Base-by-base conservation (phyloP, 2,888 invertebrate genomes). In the Nezara viridula region DNA sequence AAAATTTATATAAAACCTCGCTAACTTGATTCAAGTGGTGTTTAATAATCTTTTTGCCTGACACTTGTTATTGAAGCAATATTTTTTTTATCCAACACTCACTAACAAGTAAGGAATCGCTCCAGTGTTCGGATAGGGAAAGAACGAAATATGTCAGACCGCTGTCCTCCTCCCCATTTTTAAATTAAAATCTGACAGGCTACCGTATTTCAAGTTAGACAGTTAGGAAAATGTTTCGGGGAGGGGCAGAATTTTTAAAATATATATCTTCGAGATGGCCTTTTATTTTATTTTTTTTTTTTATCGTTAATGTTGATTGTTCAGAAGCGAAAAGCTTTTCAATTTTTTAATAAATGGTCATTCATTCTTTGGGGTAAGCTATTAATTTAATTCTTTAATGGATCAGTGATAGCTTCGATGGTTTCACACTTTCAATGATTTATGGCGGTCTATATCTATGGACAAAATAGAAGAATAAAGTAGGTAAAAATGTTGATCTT, bases 181-280 rank as follows among this genome's bases (percentile, higher is more conserved):
- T 73, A 73, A 73, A 73, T 73, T 73, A 73, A 73, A 73, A 73
- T 73, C 32, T 73, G 66, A 73, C 66, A 73, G 66, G 19, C 66
- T 37, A 73, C 66, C 66, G 66, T 73, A 73, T 73, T 73, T 73
- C 66, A 73, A 73, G 66, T 73, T 73, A 73, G 66, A 73, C 66
- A 73, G 66, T 73, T 73, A 73, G 66, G 32, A 37, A 73, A 73
- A 73, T 73, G 66, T 73, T 73, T 32, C 66, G 0, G 5, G 10
- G 66, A 19, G 7, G 37, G 66, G 66, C 16, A 37, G 66, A 73
- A 32, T 73, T 73, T 73, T 73, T 73, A 73, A 37, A 73, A 73
- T 73, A 73, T 73, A 73, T 73, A 73, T 73, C 66, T 73, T 73
- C 21, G 66, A 73, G 66, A 73, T 73, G 37, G 66, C 21, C 32